Base-by-base conservation (phyloP, 2,888 invertebrate genomes). In the Leptinotarsa haldemani region DNA sequence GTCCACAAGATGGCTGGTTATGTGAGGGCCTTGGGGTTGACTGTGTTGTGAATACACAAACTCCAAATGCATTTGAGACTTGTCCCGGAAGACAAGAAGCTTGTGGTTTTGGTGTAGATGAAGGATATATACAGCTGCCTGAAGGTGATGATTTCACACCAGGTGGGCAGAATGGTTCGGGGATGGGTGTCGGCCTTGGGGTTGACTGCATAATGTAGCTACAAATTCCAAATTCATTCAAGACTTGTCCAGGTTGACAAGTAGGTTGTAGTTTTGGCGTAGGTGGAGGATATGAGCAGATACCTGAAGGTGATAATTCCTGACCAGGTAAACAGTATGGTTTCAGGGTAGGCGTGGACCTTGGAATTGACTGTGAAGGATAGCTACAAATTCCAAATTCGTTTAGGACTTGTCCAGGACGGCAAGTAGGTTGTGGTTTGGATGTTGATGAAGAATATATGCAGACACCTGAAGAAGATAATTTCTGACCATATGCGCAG, bases 121-220 rank as follows among this genome's bases (percentile, higher is more conserved):
- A 30, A 18, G 77, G 74, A 73, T 73, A 70, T 20, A 52, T 66
- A 70, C 78, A 78, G 20, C 48, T 40, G 13, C 78, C 77, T 12
- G 53, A 20, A 4, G 68, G 25, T 4, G 73, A 74, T 50, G 67
- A 48, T 16, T 73, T 47, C 56, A 74, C 75, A 0, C 88, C 89
- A n/a, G 89, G 89, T 4, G 88, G 82, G 84, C 83, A 88, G 0
- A 87, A 76, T 81, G 75, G 7, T 80, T 82, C 30, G n/a, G 87
- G 52, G 12, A 18, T 50, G 48, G 71, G 53, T 46, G 88, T 88
- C 4, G 89, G 89, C 79, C 89, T 81, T 87, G 85, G 74, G 88
- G 46, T 48, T 18, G 73, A 9, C 30, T 30, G 61, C 12, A 25
- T 13, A 61, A 30, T 15, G 9, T 61, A 61, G 16, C 30, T 30